A percentile compares a stretch with the other conserved stretches of the same genome.
Evolutionary conservation across 2,888 invertebrate species (phyloP).

Genomic region (Andrena haemorrhoa): DNA sequence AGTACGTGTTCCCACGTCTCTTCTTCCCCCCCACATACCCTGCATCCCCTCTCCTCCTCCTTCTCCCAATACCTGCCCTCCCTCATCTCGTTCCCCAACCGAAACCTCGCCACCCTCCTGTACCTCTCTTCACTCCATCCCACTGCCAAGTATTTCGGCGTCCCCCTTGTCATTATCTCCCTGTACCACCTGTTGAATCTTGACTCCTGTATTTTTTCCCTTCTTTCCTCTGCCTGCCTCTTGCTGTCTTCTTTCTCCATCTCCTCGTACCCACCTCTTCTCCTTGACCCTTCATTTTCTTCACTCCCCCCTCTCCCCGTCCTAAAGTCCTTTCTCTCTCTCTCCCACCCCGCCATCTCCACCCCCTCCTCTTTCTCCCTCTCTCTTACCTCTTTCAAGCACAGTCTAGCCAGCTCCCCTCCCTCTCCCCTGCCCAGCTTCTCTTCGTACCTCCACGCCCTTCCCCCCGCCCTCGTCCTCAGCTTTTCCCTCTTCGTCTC

Average conservation of each 20-base stretch:
- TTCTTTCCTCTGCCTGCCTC: background rate
- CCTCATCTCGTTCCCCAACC: background rate
- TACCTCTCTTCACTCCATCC: background rate
- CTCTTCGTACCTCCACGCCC: too few relatives aligned
- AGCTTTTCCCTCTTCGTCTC: too few relatives aligned
- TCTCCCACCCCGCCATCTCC: background rate
- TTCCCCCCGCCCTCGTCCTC: too few relatives aligned
- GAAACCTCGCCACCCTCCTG: background rate
- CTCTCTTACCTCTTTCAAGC: too few relatives aligned
- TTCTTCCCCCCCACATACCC: too few relatives aligned
- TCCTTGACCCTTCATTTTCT: background rate
- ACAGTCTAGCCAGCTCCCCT: too few relatives aligned
- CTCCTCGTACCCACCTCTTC: background rate
- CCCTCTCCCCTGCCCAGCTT: too few relatives aligned
- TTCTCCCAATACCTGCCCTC: background rate
- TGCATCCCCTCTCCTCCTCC: background rate
- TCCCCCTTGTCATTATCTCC: background rate
- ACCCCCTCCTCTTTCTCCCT: background rate
- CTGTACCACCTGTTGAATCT: background rate
- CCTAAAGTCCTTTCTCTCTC: background rate
- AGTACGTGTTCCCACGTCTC: too few relatives aligned
- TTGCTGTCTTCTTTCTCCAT: background rate
- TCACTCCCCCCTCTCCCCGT: background rate
- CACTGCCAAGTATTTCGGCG: background rate
- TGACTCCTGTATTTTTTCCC: background rate